Conservation (phyloP, 2,888 invertebrate species). For the Netelia melanura region DNA sequence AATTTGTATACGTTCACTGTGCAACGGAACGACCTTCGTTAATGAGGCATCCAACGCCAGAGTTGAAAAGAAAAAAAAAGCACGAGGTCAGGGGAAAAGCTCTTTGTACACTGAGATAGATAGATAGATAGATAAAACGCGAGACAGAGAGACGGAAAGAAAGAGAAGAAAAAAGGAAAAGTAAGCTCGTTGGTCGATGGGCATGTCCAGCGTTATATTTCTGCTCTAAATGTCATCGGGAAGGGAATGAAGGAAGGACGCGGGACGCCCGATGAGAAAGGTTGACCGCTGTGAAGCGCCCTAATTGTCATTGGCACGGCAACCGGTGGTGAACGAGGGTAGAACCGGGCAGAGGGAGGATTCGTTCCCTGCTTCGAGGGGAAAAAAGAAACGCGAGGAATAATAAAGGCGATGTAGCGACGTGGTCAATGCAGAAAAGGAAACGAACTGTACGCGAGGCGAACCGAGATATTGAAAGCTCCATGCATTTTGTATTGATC, state of each 20-base stretch:
- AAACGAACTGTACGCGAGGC: conserved; percentile 19
- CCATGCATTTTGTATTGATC: conserved; percentile 29
- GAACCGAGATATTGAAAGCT: conserved; percentile 18
- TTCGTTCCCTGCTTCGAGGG: too few species aligned
- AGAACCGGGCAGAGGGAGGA: background rate
- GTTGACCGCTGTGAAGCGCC: conserved; percentile 75
- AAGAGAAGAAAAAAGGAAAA: conserved; percentile 18
- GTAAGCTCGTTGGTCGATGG: conserved; percentile 32
- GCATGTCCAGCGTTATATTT: conserved; percentile 67
- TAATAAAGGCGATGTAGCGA: conserved; percentile 48
- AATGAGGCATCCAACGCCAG: conserved; percentile 20
- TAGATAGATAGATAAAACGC: too few species aligned
- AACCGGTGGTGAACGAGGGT: conserved; percentile 42
- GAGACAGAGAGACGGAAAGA: background rate
- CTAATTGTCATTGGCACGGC: conserved; percentile 72
- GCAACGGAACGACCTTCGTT: background rate
- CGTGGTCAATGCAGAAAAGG: conserved; percentile 14
- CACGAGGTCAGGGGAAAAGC: conserved; percentile 20
- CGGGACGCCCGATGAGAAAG: conserved; percentile 70
- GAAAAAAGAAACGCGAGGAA: background rate
- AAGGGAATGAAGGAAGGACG: conserved; percentile 69
- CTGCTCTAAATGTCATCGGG: conserved; percentile 73
- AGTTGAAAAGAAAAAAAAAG: conserved; percentile 11
- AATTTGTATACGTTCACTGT: conserved; percentile 15
- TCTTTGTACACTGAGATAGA: conserved; percentile 35